These are phyloP conservation scores for Caradrina kadenii DNA, from an alignment of 2,888 invertebrate species.

Conservation along the genomic window DNA sequence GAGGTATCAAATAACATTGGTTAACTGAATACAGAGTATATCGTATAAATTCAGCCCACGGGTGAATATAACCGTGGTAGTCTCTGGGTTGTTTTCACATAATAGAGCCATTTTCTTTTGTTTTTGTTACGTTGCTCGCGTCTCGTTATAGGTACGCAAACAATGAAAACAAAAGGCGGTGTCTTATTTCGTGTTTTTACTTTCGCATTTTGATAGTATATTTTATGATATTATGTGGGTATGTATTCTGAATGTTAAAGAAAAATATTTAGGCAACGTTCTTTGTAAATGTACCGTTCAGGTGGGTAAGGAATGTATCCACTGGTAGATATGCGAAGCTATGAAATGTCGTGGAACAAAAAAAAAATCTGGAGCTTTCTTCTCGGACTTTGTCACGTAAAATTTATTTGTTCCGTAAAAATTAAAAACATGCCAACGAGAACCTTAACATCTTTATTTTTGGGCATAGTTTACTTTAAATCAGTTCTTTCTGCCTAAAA, in stretches of 20 bases:
- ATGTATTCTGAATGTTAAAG: slow-evolving; percentile 69
- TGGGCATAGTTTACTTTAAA: not conserved
- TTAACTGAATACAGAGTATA: slow-evolving; percentile 83
- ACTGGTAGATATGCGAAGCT: slow-evolving; percentile 4
- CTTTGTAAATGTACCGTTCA: slow-evolving; percentile 52
- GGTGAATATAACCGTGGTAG: slow-evolving; percentile 89
- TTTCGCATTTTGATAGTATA: slow-evolving; percentile 77
- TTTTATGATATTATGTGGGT: slow-evolving; percentile 73
- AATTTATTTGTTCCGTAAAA: too few relatives aligned
- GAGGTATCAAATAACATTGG: slow-evolving; percentile 75
- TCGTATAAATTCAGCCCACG: slow-evolving; percentile 90
- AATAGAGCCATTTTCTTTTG: slow-evolving; percentile 90
- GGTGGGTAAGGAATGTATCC: slow-evolving; percentile 22
- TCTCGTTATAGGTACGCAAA: slow-evolving; percentile 86
- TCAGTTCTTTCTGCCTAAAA: not conserved
- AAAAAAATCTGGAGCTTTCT: too few relatives aligned
- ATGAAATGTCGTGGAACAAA: not conserved
- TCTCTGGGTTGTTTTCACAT: slow-evolving; percentile 90
- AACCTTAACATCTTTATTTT: not conserved
- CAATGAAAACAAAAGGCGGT: slow-evolving; percentile 89
- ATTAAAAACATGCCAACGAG: too few relatives aligned
- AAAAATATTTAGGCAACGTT: slow-evolving; percentile 58
- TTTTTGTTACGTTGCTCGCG: slow-evolving; percentile 87
- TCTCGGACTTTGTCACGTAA: too few relatives aligned
- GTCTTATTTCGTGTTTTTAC: slow-evolving; percentile 86